Base-by-base conservation (phyloP, 2,797 vertebrate species). In the Hippocampus kuda region DNA sequence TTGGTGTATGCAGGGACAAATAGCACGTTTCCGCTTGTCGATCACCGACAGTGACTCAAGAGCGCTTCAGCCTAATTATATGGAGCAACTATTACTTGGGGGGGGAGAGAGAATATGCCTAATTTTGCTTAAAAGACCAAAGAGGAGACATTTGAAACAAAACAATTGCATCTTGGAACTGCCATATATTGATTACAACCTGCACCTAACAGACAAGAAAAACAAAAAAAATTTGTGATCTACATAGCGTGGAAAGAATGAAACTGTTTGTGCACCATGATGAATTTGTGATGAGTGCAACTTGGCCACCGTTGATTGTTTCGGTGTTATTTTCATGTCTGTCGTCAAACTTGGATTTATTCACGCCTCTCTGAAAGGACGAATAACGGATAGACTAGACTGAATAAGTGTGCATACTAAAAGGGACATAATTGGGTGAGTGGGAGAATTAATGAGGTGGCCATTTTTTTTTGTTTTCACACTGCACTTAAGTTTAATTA, bases 21-120 rank as follows among this genome's bases (percentile, higher is more conserved):
- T 85, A 86, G 80, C 84, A 84, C 80, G 87, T 84, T 85, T 79
- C 77, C 75, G 46, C 75, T 68, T 77, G 81, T 87, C 88, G 70
- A 64, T 88, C 85, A 86, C 70, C 83, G 85, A 81, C 84, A 83
- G 68, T 86, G 86, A 83, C 81, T 88, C 81, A 76, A 83, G 84
- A 85, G 75, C 84, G 77, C 88, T 88, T 85, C 84, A 20, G 79
- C 75, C 68, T 89, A 90, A 90, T 90, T 90, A 90, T 78, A 87
- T 57, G 61, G 81, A 74, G 69, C 78, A 78, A 69, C 66, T 74
- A 75, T 72, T 68, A 77, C 64, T 65, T 75, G 13, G 26, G n/a
- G 26, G 24, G 15, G 44, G 15, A 7, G 63, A 16, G 24, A 13
- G n/a, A 48, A 38, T 61, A 38, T 18, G 15, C 9, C 20, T 10